A percentile compares a stretch with the other conserved stretches of the same genome.
These are phyloP conservation scores for Enteromius argenteus DNA, from an alignment of 2,797 vertebrate genomes.

Conservation along the genomic window DNA sequence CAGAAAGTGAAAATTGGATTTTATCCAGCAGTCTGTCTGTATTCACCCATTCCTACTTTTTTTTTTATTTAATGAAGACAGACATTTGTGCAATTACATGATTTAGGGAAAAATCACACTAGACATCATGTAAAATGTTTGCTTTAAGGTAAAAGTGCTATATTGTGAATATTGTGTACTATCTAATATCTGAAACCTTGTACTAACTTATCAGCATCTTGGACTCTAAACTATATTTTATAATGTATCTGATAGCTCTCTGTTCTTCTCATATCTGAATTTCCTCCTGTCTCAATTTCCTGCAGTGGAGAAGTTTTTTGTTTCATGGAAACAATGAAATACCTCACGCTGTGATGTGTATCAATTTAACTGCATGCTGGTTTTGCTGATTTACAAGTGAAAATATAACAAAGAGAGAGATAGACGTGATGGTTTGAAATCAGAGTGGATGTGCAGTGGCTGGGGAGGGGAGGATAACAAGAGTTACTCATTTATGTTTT, in stretches of 20 bases:
- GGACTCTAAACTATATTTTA: not conserved
- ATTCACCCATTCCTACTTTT: not conserved
- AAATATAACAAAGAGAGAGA: conserved; percentile 50
- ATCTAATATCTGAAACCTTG: not conserved
- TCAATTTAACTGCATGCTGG: conserved; percentile 36
- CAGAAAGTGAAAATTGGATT: conserved; percentile 28
- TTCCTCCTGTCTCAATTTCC: conserved; percentile 4
- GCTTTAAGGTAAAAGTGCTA: not conserved
- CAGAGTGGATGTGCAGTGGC: not conserved
- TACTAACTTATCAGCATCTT: not conserved
- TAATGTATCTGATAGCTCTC: not conserved
- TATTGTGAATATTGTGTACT: conserved; percentile 4
- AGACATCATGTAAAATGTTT: not conserved
- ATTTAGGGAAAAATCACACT: not conserved
- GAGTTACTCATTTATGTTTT: conserved; percentile 21
- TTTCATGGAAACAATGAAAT: conserved; percentile 77
- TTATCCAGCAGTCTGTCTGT: not conserved
- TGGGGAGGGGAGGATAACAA: not conserved
- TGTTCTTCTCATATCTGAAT: not conserved
- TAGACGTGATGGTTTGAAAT: not conserved
- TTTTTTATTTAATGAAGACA: conserved; percentile 3
- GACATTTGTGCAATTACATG: not conserved
- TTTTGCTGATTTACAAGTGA: conserved; percentile 65
- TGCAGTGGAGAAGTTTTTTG: conserved; percentile 53
- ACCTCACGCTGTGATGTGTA: conserved; percentile 63